Evolutionary conservation across 2,113 vertebrate genomes (phyloP).

Genomic region (Xenus cinereus): DNA sequence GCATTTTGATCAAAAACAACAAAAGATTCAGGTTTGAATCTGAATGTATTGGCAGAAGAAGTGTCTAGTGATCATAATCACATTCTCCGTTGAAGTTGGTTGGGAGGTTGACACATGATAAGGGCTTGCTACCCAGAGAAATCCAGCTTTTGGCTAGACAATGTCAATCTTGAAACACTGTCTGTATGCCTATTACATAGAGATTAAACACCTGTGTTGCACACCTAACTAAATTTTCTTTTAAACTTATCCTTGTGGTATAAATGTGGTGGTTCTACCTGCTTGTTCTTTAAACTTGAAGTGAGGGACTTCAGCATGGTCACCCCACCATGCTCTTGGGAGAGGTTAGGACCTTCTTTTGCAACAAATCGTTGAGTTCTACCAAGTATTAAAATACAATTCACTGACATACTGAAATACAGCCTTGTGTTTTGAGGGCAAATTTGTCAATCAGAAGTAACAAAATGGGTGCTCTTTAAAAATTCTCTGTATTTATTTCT

Average conservation of each 20-base stretch:
- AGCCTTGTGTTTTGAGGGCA: not conserved
- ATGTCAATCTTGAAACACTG: not conserved
- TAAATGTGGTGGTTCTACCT: not conserved
- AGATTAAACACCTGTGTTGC: not conserved
- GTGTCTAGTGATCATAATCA: not conserved
- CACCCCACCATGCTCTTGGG: accelerated
- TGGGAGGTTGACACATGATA: accelerated
- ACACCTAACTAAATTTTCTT: not conserved
- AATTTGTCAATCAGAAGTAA: not conserved
- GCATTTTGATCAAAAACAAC: not conserved
- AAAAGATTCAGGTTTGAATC: not conserved
- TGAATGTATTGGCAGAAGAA: not conserved
- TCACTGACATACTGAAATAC: not conserved
- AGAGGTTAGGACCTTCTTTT: not conserved
- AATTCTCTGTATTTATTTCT: not conserved
- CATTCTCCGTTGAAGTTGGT: not conserved
- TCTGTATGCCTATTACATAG: not conserved
- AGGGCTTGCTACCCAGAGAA: not conserved
- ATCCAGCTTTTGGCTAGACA: not conserved
- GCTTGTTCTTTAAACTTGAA: not conserved
- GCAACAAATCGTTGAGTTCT: not conserved
- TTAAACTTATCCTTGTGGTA: not conserved
- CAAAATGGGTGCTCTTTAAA: not conserved
- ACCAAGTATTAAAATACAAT: not conserved
- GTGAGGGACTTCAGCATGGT: not conserved